Evolutionary conservation across 92 coral and sea anemone genomes (phyloP).

Genomic region (Phymanthus crucifer): DNA sequence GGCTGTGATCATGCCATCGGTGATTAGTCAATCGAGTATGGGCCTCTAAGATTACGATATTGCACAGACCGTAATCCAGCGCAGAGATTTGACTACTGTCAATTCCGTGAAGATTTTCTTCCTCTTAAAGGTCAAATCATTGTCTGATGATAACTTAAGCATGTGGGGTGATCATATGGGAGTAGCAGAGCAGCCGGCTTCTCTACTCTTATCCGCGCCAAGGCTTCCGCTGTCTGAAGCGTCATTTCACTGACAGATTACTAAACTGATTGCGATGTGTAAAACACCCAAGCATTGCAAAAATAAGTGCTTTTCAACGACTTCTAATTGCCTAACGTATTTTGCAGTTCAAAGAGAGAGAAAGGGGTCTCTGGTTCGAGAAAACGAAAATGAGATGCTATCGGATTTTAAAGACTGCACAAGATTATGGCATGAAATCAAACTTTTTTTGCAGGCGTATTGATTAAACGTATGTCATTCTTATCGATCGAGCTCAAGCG

Average conservation of each 20-base stretch:
- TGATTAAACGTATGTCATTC: slow-evolving; percentile 34
- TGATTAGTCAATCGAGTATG: neutral
- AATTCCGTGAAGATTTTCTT: slow-evolving; percentile 1
- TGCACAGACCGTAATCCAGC: neutral
- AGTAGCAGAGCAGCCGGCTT: neutral
- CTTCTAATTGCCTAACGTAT: slow-evolving; percentile 2
- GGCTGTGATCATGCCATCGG: neutral
- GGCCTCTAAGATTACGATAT: slow-evolving; percentile 4
- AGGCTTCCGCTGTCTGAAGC: slow-evolving; percentile 8
- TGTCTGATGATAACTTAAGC: slow-evolving; percentile 12
- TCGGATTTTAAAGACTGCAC: slow-evolving; percentile 28
- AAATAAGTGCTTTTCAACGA: slow-evolving; percentile 23
- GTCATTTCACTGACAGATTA: slow-evolving; percentile 27
- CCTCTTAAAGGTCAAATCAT: slow-evolving; percentile 1
- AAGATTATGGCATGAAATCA: slow-evolving; percentile 20
- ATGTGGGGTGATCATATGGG: neutral
- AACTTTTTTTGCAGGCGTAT: slow-evolving; percentile 31
- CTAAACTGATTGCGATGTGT: slow-evolving; percentile 23
- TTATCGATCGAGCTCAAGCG: slow-evolving; percentile 27
- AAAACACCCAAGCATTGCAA: slow-evolving; percentile 7
- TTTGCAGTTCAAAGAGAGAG: neutral
- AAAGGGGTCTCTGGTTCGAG: neutral
- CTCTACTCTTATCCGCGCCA: neutral
- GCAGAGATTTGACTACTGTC: neutral
- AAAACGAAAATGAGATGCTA: neutral